phyloP scores from a whole-genome alignment of 2,888 invertebrate genomes.

The Corythucha ciliata region DNA sequence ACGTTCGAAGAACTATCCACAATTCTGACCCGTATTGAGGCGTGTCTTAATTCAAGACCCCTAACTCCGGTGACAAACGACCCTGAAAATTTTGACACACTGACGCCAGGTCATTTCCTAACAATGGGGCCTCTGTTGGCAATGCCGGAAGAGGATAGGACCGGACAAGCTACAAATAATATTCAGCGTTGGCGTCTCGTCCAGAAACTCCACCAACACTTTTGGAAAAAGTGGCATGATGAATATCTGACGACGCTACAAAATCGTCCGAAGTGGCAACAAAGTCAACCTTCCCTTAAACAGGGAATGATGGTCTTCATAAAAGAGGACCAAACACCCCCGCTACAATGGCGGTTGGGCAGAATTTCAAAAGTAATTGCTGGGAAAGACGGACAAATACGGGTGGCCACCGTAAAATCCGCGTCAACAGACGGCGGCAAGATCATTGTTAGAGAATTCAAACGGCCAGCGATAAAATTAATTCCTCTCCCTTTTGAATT shows the following conservation, averaged over 20 bases:
- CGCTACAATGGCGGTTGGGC: constrained; percentile 35
- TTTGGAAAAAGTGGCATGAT: constrained; percentile 35
- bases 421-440: too few species aligned
- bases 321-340: constrained; percentile 33
- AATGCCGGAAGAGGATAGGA: constrained; percentile 33
- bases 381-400: constrained; percentile 35
- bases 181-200: constrained; percentile 36
- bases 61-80: constrained; percentile 34
- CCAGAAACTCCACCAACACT: constrained; percentile 34
- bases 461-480: constrained; percentile 28
- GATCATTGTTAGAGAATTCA: too few species aligned
- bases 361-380: constrained; percentile 33
- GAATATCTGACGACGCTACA: constrained; percentile 36
- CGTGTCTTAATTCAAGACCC: constrained; percentile 37
- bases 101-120: constrained; percentile 39
- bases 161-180: constrained; percentile 23
- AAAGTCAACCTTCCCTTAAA: constrained; percentile 22
- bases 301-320: constrained; percentile 34
- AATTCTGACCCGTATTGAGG: constrained; percentile 34
- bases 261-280: constrained; percentile 35
- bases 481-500: constrained; percentile 17
- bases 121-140: constrained; percentile 31
- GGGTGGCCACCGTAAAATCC: constrained; percentile 34
- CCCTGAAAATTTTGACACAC: constrained; percentile 29
- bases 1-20: constrained; percentile 37